These are phyloP conservation scores for Cataglyphis albicans DNA, from an alignment of 2,888 invertebrate species.

Conservation along the genomic window DNA sequence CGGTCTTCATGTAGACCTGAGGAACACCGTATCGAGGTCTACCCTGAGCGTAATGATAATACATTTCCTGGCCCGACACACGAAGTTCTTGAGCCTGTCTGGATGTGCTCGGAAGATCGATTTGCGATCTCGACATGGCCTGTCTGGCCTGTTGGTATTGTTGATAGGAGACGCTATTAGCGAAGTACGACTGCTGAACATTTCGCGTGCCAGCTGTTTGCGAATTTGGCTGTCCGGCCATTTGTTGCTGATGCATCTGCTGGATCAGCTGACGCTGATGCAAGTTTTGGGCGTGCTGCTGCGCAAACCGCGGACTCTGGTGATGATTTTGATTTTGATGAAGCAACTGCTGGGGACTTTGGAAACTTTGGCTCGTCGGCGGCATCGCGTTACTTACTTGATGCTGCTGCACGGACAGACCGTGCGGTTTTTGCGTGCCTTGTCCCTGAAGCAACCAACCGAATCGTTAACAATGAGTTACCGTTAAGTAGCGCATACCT, in stretches of 20 bases:
- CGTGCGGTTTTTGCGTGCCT: slow-evolving; percentile 77
- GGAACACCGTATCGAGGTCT: slow-evolving; percentile 80
- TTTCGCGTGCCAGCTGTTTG: slow-evolving; percentile 60
- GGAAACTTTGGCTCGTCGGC: slow-evolving; percentile 75
- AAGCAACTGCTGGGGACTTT: slow-evolving; percentile 81
- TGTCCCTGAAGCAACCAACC: slow-evolving; percentile 67
- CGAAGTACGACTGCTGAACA: slow-evolving; percentile 76
- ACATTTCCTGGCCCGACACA: slow-evolving; percentile 81
- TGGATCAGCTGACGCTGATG: slow-evolving; percentile 83
- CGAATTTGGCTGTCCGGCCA: slow-evolving; percentile 74
- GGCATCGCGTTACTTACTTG: slow-evolving; percentile 67
- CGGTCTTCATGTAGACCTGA: slow-evolving; percentile 82
- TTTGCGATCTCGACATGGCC: slow-evolving; percentile 82
- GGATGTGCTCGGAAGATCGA: slow-evolving; percentile 83
- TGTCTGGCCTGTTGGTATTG: slow-evolving; percentile 82
- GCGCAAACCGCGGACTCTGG: slow-evolving; percentile 82
- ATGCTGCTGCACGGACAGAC: slow-evolving; percentile 77
- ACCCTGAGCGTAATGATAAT: slow-evolving; percentile 82
- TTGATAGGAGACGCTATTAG: slow-evolving; percentile 80
- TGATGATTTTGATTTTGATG: slow-evolving; percentile 82
- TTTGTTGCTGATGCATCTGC: slow-evolving; percentile 86
- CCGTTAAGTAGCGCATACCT: slow-evolving; percentile 20
- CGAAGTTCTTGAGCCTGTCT: slow-evolving; percentile 80
- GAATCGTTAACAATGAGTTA: slow-evolving; percentile 26
- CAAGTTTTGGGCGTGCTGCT: slow-evolving; percentile 83